Percentiles rank a stretch among this genome's conserved stretches.
These are phyloP conservation scores for Porites divaricata DNA, from an alignment of 92 coral and sea anemone species.

Conservation along the genomic window DNA sequence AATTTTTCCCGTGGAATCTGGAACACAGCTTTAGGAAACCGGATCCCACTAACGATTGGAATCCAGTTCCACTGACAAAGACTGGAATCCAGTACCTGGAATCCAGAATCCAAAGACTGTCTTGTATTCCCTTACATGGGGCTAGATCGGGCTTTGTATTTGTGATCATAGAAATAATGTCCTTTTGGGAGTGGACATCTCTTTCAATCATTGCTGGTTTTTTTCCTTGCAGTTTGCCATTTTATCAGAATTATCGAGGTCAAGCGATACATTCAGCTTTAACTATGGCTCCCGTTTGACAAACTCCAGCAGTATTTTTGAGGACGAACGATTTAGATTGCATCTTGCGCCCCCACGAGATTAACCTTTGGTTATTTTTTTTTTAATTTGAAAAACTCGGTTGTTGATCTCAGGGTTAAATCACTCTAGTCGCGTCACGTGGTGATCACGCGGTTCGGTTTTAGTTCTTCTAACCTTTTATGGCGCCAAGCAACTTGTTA, in stretches of 20 bases:
- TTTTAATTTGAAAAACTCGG: not conserved
- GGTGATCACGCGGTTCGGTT: not conserved
- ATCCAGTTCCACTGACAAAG: too few species aligned
- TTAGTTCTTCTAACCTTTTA: too few species aligned
- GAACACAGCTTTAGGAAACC: too few species aligned
- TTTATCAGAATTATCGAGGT: conserved; percentile 78
- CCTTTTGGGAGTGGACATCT: not conserved
- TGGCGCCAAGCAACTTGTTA: too few species aligned
- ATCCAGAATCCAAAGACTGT: too few species aligned
- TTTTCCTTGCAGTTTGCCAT: conserved; percentile 70
- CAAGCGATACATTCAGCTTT: conserved; percentile 64
- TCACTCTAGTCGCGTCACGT: not conserved
- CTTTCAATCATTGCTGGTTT: too few species aligned
- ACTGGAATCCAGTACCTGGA: too few species aligned
- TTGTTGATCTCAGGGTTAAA: too few species aligned
- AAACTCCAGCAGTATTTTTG: conserved; percentile 65
- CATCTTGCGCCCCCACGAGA: conserved; percentile 47
- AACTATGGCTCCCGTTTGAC: conserved; percentile 47
- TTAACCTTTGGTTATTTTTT: conserved; percentile 37
- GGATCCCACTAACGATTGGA: too few species aligned
- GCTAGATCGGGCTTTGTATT: not conserved
- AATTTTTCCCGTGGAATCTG: too few species aligned
- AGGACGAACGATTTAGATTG: conserved; percentile 62
- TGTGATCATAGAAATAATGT: not conserved
- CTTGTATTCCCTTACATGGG: too few species aligned